Conservation (phyloP, 2,797 vertebrate genomes). For the Rhinichthys osculus region DNA sequence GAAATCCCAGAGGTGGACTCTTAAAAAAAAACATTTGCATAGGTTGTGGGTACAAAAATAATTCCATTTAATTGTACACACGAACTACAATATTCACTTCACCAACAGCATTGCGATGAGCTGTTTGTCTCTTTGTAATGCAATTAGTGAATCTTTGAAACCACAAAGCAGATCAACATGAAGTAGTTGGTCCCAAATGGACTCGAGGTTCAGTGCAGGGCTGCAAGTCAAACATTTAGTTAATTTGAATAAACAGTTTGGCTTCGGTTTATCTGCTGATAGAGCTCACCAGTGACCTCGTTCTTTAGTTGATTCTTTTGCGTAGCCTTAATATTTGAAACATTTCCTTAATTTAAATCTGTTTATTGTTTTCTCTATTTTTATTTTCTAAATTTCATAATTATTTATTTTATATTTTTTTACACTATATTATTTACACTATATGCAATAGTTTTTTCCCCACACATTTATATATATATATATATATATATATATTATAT, state of each 20-base stretch:
- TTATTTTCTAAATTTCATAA: neutral
- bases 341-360: neutral
- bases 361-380: neutral
- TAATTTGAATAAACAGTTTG: slow-evolving; percentile 8
- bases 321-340: neutral
- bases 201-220: neutral
- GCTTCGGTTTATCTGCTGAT: neutral
- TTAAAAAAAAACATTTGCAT: slow-evolving; percentile 3
- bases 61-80: neutral
- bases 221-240: slow-evolving; percentile 14
- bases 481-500: neutral
- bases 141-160: slow-evolving; percentile 29
- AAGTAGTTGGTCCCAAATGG: slow-evolving; percentile 16
- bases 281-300: neutral
- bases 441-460: neutral
- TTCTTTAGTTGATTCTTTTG: neutral
- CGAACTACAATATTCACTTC: neutral
- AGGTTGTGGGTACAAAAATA: slow-evolving; percentile 1
- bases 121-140: slow-evolving; percentile 25
- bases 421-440: too few relatives aligned
- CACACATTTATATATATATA: neutral
- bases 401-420: neutral
- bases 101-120: slow-evolving; percentile 7
- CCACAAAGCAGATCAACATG: slow-evolving; percentile 14
- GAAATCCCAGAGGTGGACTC: slow-evolving; percentile 10